Evolutionary conservation across 1,140 invertebrate species (phyloP).

Genomic region (Drosophila sulfurigaster): DNA sequence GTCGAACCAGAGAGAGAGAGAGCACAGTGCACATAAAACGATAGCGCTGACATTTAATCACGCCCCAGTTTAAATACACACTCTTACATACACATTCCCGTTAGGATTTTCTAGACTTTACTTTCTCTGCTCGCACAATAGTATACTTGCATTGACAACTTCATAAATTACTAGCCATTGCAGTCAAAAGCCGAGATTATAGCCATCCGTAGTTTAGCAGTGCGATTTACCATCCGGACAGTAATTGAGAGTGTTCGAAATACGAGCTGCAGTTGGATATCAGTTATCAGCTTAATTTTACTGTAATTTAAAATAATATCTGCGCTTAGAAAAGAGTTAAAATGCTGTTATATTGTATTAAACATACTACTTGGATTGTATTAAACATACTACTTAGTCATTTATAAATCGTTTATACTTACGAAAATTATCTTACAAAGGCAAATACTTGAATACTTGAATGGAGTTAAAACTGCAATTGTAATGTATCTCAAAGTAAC

Average conservation of each 20-base stretch:
- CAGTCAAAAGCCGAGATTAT: slow-evolving; percentile 24
- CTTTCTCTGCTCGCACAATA: slow-evolving; percentile 24
- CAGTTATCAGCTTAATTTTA: not conserved
- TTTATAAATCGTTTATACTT: no score
- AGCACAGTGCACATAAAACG: slow-evolving; percentile 44
- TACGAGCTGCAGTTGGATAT: not conserved
- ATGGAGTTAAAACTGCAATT: no score
- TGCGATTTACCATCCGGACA: slow-evolving; percentile 10
- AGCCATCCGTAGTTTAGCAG: slow-evolving; percentile 5
- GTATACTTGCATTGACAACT: slow-evolving; percentile 51
- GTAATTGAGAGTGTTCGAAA: not conserved
- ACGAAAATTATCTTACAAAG: no score
- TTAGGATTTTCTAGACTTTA: slow-evolving; percentile 21
- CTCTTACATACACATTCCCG: slow-evolving; percentile 7
- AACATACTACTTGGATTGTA: not conserved
- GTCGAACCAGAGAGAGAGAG: slow-evolving; percentile 1
- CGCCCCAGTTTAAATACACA: slow-evolving; percentile 23
- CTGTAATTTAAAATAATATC: not conserved
- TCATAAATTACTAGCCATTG: slow-evolving; percentile 63
- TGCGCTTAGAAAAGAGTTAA: not conserved
- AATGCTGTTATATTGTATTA: not conserved
- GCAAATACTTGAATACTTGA: no score
- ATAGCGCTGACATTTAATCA: slow-evolving; percentile 68
- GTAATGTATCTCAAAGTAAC: no score
- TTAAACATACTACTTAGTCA: not conserved